These are phyloP conservation scores for Sminthurinus aureus DNA, from an alignment of 2,888 invertebrate genomes.

Conservation along the genomic window DNA sequence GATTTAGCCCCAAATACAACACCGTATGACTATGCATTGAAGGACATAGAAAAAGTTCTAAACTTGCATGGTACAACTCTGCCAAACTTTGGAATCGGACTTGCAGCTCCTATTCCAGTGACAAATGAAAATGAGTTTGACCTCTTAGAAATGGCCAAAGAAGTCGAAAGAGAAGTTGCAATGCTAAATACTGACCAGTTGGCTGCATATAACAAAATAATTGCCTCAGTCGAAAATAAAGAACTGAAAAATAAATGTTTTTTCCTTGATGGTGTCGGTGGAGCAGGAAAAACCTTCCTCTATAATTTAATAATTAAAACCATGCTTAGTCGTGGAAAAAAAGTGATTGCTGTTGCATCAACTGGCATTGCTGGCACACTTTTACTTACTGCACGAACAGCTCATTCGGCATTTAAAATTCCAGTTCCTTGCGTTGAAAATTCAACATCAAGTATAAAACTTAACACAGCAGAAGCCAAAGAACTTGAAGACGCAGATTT, in stretches of 20 bases:
- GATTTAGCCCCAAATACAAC: not conserved
- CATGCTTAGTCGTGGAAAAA: constrained; percentile 43
- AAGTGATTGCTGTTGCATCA: constrained; percentile 59
- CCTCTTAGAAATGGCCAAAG: too few species aligned
- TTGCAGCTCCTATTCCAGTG: not conserved
- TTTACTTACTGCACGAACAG: constrained; percentile 62
- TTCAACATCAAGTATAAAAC: constrained; percentile 34
- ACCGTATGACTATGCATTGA: constrained; percentile 11
- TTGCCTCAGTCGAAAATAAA: constrained; percentile 56
- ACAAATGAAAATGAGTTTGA: constrained; percentile 9
- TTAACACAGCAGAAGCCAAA: not conserved
- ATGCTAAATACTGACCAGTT: not conserved
- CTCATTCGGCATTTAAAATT: constrained; percentile 61
- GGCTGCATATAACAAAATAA: not conserved
- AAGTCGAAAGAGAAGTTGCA: not conserved
- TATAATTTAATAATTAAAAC: constrained; percentile 42
- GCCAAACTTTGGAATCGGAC: not conserved
- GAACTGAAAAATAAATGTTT: not conserved
- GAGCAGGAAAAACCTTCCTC: constrained; percentile 63
- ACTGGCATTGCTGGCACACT: constrained; percentile 62
- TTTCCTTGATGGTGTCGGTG: constrained; percentile 63
- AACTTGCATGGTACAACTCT: not conserved
- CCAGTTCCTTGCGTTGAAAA: constrained; percentile 47
- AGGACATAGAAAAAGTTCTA: constrained; percentile 24
- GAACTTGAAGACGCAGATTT: not conserved